phyloP scores from a whole-genome alignment of 2,797 vertebrate genomes.

The Parambassis ranga region DNA sequence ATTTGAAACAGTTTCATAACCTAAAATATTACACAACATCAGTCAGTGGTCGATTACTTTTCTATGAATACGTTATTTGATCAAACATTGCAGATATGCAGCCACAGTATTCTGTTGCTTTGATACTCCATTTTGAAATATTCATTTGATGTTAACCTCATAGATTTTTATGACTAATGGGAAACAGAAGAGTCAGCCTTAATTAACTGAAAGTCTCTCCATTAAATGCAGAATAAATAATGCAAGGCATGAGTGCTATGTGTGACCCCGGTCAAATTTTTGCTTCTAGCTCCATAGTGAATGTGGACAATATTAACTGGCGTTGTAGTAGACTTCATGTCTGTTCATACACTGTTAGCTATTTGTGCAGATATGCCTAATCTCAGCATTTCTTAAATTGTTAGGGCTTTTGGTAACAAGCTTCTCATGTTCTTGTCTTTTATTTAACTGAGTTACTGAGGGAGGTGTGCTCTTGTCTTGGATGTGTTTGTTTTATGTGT shows the following conservation, averaged over 20 bases:
- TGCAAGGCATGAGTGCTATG: neutral
- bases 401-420: neutral
- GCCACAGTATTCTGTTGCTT: neutral
- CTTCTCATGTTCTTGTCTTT: no score
- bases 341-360: neutral
- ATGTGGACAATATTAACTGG: neutral
- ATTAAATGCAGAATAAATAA: slow-evolving; percentile 16
- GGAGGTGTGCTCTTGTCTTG: neutral
- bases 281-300: neutral
- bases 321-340: neutral
- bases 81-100: neutral
- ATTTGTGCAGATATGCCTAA: neutral
- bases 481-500: neutral
- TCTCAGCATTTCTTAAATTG: neutral
- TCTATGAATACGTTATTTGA: no score
- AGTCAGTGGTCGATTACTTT: no score
- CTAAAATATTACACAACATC: no score
- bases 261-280: neutral
- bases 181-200: neutral
- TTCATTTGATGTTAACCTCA: neutral
- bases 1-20: no score
- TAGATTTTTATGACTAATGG: neutral
- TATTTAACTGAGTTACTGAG: neutral
- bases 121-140: neutral
- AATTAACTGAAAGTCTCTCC: neutral